Percentiles rank a stretch among this genome's conserved stretches.
These are phyloP conservation scores for Brachionus paranguensis DNA, from an alignment of 1,140 invertebrate species.

Conservation along the genomic window DNA sequence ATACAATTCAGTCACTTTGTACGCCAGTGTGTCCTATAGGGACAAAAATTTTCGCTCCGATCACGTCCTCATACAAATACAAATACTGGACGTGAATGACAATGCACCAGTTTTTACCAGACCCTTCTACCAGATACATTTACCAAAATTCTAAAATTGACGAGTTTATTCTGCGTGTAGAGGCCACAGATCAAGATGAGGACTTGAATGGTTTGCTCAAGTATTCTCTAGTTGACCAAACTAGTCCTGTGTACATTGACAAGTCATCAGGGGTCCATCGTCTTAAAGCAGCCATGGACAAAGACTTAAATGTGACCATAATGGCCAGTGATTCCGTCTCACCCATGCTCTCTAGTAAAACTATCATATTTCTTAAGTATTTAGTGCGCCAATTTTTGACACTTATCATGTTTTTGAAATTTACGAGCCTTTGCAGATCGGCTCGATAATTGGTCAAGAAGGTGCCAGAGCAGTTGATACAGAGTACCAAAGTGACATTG, in stretches of 20 bases:
- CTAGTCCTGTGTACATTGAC: neutral
- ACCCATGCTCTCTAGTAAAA: neutral
- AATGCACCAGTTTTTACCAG: conserved; percentile 15
- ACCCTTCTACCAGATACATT: neutral
- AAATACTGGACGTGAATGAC: conserved; percentile 17
- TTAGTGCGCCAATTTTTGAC: neutral
- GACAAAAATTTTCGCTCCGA: neutral
- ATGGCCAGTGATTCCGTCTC: neutral
- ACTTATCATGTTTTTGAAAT: neutral
- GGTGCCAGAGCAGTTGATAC: neutral
- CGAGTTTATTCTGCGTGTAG: neutral
- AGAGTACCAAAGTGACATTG: neutral
- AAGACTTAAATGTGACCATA: neutral
- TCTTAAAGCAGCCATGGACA: neutral
- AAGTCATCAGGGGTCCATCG: neutral
- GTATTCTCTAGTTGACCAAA: neutral
- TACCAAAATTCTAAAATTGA: neutral
- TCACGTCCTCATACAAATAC: conserved; percentile 8
- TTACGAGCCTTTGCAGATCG: neutral
- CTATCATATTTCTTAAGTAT: neutral
- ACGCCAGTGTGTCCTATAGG: neutral
- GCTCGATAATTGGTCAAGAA: neutral
- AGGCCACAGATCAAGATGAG: neutral
- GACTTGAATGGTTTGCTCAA: neutral
- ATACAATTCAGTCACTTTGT: neutral